Percentiles rank a stretch among this genome's conserved stretches.
phyloP scores from a whole-genome alignment of 2,888 invertebrate species.

The Melanostoma scalare region DNA sequence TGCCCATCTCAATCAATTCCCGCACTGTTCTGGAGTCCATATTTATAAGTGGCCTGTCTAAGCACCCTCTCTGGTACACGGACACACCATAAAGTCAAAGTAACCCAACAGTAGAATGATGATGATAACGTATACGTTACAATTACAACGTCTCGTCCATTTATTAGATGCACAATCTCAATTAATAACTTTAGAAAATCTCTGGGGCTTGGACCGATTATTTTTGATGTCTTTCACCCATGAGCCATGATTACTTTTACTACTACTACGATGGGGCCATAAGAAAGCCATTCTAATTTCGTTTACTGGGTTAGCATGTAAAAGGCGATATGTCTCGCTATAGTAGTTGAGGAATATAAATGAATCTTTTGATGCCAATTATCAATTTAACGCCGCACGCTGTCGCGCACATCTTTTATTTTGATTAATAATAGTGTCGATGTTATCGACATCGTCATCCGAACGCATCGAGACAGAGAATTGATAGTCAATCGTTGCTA shows the following conservation, averaged over 20 bases:
- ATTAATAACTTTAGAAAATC: constrained; percentile 60
- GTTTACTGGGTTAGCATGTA: constrained; percentile 27
- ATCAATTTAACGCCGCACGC: constrained; percentile 54
- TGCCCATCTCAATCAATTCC: too few species aligned
- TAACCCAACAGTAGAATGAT: constrained; percentile 5
- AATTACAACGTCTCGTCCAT: constrained; percentile 27
- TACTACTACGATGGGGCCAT: constrained; percentile 31
- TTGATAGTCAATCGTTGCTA: constrained; percentile 13
- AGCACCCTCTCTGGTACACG: too few species aligned
- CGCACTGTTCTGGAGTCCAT: too few species aligned
- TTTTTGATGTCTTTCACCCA: constrained; percentile 31
- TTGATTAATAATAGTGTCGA: constrained; percentile 50
- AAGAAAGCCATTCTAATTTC: constrained; percentile 50
- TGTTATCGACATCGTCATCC: constrained; percentile 59
- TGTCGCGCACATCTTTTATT: constrained; percentile 55
- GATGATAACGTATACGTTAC: not conserved
- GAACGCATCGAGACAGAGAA: constrained; percentile 42
- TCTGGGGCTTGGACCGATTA: constrained; percentile 24
- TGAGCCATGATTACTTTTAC: constrained; percentile 18
- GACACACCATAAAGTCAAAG: constrained; percentile 1
- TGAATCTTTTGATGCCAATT: constrained; percentile 57
- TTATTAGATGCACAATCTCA: constrained; percentile 54
- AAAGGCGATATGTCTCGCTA: not conserved
- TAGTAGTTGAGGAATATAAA: constrained; percentile 28
- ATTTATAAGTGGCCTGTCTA: too few species aligned